phyloP scores from a whole-genome alignment of 2,113 vertebrate genomes.

The Notothenia coriiceps region DNA sequence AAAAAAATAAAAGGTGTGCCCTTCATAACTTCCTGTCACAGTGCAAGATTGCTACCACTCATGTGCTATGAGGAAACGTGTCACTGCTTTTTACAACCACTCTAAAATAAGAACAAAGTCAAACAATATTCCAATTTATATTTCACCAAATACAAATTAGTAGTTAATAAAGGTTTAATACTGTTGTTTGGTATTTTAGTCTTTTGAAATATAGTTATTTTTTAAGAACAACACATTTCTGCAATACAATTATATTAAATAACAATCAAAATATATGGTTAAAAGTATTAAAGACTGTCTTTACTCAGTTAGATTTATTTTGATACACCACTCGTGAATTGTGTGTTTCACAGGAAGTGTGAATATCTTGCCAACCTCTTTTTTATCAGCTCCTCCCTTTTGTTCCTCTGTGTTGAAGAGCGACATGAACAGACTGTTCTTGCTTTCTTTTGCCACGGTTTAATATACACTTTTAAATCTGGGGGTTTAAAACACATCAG shows the following conservation, averaged over 20 bases:
- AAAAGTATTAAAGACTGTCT: not conserved
- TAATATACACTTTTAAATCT: not conserved
- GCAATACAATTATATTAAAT: not conserved
- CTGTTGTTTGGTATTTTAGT: not conserved
- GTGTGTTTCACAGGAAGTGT: not conserved
- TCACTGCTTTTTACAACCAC: not conserved
- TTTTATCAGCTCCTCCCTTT: not conserved
- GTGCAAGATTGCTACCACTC: too few relatives aligned
- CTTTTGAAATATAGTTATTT: not conserved
- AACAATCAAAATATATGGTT: not conserved
- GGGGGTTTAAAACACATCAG: rapidly evolving
- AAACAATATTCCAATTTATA: not conserved
- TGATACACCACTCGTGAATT: not conserved
- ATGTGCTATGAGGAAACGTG: not conserved
- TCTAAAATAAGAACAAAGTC: not conserved
- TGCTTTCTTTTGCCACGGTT: rapidly evolving
- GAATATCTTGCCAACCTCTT: too few relatives aligned
- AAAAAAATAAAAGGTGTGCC: too few relatives aligned
- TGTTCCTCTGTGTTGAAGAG: rapidly evolving
- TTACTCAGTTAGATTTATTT: not conserved
- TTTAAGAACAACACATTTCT: too few relatives aligned
- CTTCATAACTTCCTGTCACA: not conserved
- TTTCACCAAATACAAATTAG: not conserved
- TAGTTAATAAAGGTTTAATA: not conserved
- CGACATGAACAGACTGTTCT: not conserved